Percentiles rank a stretch among this genome's conserved stretches.
Conservation (phyloP, 2,113 vertebrate genomes). For the Gobio gobio region DNA sequence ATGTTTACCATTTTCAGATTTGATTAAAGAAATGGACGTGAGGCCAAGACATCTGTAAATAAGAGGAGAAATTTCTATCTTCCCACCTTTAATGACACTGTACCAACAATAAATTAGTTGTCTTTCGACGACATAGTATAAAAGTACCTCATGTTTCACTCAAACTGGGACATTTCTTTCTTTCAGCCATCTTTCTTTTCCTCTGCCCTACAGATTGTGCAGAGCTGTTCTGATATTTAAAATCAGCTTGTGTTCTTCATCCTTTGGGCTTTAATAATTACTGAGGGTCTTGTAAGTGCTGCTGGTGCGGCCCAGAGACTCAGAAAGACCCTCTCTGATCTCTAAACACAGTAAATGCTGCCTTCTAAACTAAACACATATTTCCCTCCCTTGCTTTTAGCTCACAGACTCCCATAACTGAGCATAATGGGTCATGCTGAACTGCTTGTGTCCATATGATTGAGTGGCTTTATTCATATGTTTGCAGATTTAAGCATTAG, state of each 20-base stretch:
- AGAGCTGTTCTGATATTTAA: no score
- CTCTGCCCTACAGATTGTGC: no score
- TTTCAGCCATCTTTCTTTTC: no score
- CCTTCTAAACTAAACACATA: constrained; percentile 6
- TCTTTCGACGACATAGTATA: no score
- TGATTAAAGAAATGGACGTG: no score
- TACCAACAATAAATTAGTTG: no score
- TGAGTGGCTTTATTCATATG: neutral
- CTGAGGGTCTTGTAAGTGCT: constrained; percentile 14
- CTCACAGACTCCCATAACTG: neutral
- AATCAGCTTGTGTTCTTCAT: neutral
- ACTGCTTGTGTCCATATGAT: neutral
- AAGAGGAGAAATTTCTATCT: no score
- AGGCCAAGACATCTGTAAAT: no score
- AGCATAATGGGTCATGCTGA: neutral
- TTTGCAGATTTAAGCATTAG: neutral
- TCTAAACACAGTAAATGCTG: neutral
- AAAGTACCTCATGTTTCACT: no score
- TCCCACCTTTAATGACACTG: no score
- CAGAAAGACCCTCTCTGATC: constrained; percentile 7
- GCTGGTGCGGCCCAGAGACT: neutral
- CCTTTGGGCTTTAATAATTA: constrained; percentile 23
- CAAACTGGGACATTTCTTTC: no score
- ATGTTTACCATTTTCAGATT: no score
- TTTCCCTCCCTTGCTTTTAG: neutral